Conservation (phyloP, 2,113 vertebrate genomes). For the Rutilus rutilus region DNA sequence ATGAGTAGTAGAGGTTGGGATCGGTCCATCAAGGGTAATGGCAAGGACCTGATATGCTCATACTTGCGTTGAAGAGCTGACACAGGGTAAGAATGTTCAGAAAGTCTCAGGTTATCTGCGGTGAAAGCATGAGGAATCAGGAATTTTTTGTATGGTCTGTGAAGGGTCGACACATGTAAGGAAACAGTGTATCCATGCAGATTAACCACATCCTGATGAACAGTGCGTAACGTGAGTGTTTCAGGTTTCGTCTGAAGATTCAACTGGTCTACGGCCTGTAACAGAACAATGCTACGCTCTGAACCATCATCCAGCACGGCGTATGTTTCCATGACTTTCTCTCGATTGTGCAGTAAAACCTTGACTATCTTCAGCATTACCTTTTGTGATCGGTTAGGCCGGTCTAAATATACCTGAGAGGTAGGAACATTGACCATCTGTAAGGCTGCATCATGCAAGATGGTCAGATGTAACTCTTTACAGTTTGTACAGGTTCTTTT, state of each 20-base stretch:
- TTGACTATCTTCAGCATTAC: slow-evolving; percentile 36
- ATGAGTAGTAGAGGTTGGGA: neutral
- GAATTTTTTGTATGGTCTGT: too few species aligned
- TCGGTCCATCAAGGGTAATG: neutral
- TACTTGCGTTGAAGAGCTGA: too few species aligned
- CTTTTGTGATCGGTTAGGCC: neutral
- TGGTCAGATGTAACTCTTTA: slow-evolving; percentile 25
- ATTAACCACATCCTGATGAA: neutral
- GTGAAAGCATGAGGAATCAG: too few species aligned
- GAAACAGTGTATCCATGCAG: too few species aligned
- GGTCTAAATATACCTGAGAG: slow-evolving; percentile 4
- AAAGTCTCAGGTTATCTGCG: slow-evolving; percentile 11
- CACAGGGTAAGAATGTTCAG: neutral
- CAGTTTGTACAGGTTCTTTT: slow-evolving; percentile 10
- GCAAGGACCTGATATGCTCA: neutral
- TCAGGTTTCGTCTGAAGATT: neutral
- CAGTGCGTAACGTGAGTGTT: neutral
- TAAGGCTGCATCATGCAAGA: slow-evolving; percentile 10
- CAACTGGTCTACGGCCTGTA: neutral
- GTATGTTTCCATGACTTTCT: neutral
- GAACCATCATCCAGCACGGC: neutral
- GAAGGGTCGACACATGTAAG: too few species aligned
- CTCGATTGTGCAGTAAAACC: neutral
- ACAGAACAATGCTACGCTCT: neutral
- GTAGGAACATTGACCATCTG: slow-evolving; percentile 7